Conservation (phyloP, 2,113 vertebrate species). For the Pollimyrus isidori region DNA sequence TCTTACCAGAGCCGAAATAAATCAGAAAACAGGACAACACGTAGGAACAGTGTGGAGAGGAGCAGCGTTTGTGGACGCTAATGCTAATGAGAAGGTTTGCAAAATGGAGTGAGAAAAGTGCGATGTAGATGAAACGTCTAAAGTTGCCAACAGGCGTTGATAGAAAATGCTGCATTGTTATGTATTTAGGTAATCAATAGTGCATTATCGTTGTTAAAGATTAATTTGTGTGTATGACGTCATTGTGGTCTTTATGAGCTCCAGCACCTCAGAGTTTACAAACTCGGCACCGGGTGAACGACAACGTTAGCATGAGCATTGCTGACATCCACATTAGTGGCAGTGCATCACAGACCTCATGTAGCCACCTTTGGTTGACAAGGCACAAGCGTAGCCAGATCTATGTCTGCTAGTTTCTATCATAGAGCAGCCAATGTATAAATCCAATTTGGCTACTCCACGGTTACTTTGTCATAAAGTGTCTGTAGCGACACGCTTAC, state of each 20-base stretch:
- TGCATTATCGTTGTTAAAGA: not conserved
- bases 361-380: not conserved
- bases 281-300: not conserved
- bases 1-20: not conserved
- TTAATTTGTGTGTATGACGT: not conserved
- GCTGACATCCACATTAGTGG: not conserved
- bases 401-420: not conserved
- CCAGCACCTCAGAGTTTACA: not conserved
- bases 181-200: not conserved
- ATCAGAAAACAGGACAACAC: not conserved
- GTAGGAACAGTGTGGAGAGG: not conserved
- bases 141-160: not conserved
- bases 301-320: not conserved
- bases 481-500: not conserved
- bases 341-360: not conserved
- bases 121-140: not conserved
- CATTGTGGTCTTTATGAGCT: not conserved
- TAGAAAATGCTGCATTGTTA: not conserved
- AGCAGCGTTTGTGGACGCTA: not conserved
- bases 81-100: not conserved
- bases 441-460: not conserved
- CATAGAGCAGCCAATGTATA: not conserved
- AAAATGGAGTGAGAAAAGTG: not conserved
- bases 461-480: slow-evolving; percentile 3
- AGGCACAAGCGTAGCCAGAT: not conserved